phyloP scores from a whole-genome alignment of 2,888 invertebrate species.

The Noctua pronuba region DNA sequence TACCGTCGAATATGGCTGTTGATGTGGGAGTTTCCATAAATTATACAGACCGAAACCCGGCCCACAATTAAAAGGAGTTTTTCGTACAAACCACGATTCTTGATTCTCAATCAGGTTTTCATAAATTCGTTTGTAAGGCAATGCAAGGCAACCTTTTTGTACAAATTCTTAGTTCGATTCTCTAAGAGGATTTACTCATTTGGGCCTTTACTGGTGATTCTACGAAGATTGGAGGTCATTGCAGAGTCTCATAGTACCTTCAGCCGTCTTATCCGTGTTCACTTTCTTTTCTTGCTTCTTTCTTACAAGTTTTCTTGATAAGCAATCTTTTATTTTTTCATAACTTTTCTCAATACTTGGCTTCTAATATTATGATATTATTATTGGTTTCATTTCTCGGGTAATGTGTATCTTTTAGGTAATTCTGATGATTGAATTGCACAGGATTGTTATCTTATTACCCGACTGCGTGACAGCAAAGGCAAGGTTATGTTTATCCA shows the following conservation, averaged over 20 bases:
- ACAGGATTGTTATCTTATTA: not conserved
- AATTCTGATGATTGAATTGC: not conserved
- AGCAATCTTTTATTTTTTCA: not conserved
- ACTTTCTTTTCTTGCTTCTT: not conserved
- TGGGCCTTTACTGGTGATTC: not conserved
- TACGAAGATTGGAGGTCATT: not conserved
- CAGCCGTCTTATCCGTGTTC: no score
- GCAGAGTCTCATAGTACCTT: not conserved
- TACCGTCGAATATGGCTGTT: slow-evolving; percentile 50
- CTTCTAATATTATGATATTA: not conserved
- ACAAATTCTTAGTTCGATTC: slow-evolving; percentile 46
- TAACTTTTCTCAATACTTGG: not conserved
- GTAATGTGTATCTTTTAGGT: not conserved
- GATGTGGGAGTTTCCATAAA: slow-evolving; percentile 61
- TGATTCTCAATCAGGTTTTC: slow-evolving; percentile 62
- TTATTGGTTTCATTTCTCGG: not conserved
- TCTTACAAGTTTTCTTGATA: not conserved
- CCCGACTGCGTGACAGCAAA: not conserved
- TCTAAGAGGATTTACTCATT: slow-evolving; percentile 29
- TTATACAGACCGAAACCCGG: slow-evolving; percentile 52
- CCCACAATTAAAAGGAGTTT: slow-evolving; percentile 60
- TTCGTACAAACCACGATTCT: slow-evolving; percentile 38
- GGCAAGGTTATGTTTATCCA: not conserved
- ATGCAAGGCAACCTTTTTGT: slow-evolving; percentile 50
- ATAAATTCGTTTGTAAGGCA: slow-evolving; percentile 53